These are phyloP conservation scores for Dusona sp. DNA, from an alignment of 2,888 invertebrate genomes.

Conservation along the genomic window DNA sequence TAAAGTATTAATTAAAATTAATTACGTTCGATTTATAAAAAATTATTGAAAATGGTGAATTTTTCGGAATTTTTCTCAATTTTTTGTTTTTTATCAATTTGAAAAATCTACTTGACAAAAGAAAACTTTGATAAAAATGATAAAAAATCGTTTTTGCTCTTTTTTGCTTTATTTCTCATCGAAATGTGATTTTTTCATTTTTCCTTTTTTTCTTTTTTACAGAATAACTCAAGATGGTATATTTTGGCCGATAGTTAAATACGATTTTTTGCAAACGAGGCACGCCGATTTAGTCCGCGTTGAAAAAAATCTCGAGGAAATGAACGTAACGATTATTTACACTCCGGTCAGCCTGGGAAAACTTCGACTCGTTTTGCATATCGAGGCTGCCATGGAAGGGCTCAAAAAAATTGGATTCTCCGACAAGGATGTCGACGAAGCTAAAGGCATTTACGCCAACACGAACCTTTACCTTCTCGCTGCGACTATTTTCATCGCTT, in stretches of 20 bases:
- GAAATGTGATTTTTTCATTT: constrained; percentile 17
- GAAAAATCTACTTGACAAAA: too few species aligned
- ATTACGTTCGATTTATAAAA: background rate
- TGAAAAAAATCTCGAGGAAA: constrained; percentile 86
- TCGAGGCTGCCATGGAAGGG: constrained; percentile 90
- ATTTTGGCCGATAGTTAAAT: constrained; percentile 93
- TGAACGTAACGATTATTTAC: constrained; percentile 90
- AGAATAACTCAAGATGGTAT: constrained; percentile 81
- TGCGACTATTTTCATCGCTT: constrained; percentile 95
- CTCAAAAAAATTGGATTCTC: constrained; percentile 93
- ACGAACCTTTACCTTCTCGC: constrained; percentile 96
- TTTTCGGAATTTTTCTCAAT: background rate
- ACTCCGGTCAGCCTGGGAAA: constrained; percentile 93
- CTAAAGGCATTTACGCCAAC: constrained; percentile 98
- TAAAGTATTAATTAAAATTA: constrained; percentile 84
- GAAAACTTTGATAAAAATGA: background rate
- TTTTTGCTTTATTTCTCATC: constrained; percentile 10
- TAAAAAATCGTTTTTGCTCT: background rate
- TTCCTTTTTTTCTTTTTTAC: constrained; percentile 17
- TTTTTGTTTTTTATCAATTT: background rate
- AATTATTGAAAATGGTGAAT: background rate
- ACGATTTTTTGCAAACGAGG: constrained; percentile 93
- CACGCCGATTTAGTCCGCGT: constrained; percentile 90
- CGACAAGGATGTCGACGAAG: constrained; percentile 97
- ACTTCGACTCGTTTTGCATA: constrained; percentile 91